A percentile compares a stretch with the other conserved stretches of the same genome.
These are phyloP conservation scores for Lepidotrigona ventralis DNA, from an alignment of 1,140 invertebrate genomes.

Conservation along the genomic window DNA sequence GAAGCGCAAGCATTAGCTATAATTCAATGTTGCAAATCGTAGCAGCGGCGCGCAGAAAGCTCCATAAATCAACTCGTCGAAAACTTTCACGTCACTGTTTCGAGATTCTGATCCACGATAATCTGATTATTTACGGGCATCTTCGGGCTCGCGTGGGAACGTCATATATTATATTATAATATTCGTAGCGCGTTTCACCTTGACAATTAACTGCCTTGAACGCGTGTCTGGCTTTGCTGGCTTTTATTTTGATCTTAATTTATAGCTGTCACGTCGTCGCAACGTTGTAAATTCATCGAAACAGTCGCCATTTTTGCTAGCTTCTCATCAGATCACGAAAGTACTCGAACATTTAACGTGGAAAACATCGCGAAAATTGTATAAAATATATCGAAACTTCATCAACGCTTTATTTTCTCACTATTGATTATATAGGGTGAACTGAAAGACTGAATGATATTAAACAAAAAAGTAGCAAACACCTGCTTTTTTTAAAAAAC, in stretches of 20 bases:
- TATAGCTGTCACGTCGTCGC: not conserved
- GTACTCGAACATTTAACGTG: not conserved
- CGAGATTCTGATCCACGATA: slow-evolving; percentile 14
- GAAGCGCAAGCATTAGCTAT: not conserved
- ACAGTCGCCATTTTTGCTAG: not conserved
- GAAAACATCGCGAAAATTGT: too few species aligned
- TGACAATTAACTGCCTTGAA: not conserved
- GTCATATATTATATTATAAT: slow-evolving; percentile 17
- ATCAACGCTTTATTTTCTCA: too few species aligned
- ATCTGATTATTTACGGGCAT: slow-evolving; percentile 18
- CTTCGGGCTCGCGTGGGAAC: not conserved
- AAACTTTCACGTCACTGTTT: not conserved
- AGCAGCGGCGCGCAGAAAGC: not conserved
- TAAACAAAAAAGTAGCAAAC: too few species aligned
- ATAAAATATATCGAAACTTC: too few species aligned
- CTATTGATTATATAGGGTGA: too few species aligned
- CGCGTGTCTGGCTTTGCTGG: too few species aligned
- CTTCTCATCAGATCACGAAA: not conserved
- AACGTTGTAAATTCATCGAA: not conserved
- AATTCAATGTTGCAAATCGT: slow-evolving; percentile 3
- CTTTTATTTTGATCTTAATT: slow-evolving; percentile 7
- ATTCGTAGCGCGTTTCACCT: not conserved
- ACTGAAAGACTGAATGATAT: too few species aligned
- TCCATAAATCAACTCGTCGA: slow-evolving; percentile 8
- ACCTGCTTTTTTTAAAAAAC: too few species aligned